Conservation (phyloP, 2,888 invertebrate genomes). For the Petrolisthes cinctipes region DNA sequence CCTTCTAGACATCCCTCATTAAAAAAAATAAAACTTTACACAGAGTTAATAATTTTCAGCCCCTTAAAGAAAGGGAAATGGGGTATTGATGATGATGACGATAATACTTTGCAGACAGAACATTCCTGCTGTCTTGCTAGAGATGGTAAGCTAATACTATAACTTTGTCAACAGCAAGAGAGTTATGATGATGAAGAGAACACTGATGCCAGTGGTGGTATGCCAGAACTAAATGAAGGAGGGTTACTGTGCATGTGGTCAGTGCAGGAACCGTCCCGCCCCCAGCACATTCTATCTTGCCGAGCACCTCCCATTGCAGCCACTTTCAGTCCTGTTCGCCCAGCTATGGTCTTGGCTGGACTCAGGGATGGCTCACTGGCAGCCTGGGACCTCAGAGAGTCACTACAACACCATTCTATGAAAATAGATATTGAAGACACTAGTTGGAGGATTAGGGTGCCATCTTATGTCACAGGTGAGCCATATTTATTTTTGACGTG, state of each 20-base stretch:
- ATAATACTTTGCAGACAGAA: no score
- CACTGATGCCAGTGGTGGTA: no score
- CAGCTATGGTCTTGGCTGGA: slow-evolving; percentile 59
- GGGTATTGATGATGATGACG: no score
- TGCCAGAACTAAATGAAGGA: slow-evolving; percentile 1
- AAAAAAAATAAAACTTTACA: no score
- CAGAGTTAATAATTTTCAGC: no score
- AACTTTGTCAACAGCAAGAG: no score
- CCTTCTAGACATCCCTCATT: no score
- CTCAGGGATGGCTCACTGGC: slow-evolving; percentile 60
- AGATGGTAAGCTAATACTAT: no score
- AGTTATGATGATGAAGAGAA: no score
- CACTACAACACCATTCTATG: slow-evolving; percentile 32
- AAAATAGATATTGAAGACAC: slow-evolving; percentile 33
- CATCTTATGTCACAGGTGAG: slow-evolving; percentile 62
- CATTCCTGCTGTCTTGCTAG: no score
- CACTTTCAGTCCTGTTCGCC: slow-evolving; percentile 60
- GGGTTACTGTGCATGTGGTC: slow-evolving; percentile 64
- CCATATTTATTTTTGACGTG: background rate
- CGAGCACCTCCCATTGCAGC: slow-evolving; percentile 50
- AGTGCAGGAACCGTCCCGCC: slow-evolving; percentile 64
- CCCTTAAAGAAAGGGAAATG: no score
- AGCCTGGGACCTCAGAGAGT: slow-evolving; percentile 64
- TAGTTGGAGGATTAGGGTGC: slow-evolving; percentile 58
- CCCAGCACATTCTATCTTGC: slow-evolving; percentile 57